A percentile compares a stretch with the other conserved stretches of the same genome.
phyloP scores from a whole-genome alignment of 1,140 invertebrate genomes.

The Sesamia nonagrioides region DNA sequence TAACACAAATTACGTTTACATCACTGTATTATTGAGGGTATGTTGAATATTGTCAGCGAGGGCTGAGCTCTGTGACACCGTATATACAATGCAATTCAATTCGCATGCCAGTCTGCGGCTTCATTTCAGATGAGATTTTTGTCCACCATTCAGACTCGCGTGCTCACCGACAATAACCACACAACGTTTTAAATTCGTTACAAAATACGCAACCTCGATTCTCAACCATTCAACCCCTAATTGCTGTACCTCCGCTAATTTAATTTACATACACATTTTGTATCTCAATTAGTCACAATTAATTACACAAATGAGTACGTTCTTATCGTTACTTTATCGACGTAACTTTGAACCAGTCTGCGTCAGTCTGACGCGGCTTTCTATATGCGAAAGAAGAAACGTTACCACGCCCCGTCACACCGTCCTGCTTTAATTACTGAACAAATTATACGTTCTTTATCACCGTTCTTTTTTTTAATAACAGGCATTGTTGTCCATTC shows the following conservation, averaged over 20 bases:
- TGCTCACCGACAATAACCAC: slow-evolving; percentile 21
- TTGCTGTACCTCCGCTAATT: slow-evolving; percentile 42
- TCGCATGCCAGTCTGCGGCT: slow-evolving; percentile 67
- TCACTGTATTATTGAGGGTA: slow-evolving; percentile 1
- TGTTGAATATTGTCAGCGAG: slow-evolving; percentile 1
- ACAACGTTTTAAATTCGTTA: slow-evolving; percentile 33
- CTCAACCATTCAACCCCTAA: slow-evolving; percentile 23
- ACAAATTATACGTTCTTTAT: slow-evolving; percentile 85
- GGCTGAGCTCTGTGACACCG: slow-evolving; percentile 57
- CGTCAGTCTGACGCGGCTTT: slow-evolving; percentile 57
- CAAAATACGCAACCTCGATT: neutral
- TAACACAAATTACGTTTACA: no score
- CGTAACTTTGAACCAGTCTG: slow-evolving; percentile 65
- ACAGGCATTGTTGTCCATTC: slow-evolving; percentile 84
- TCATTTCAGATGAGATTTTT: slow-evolving; percentile 71
- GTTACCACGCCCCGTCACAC: slow-evolving; percentile 83
- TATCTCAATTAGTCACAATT: slow-evolving; percentile 77
- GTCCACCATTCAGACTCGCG: slow-evolving; percentile 56
- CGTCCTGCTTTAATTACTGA: slow-evolving; percentile 78
- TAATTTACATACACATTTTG: slow-evolving; percentile 58
- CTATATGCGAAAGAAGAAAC: slow-evolving; percentile 80
- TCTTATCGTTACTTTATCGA: slow-evolving; percentile 76
- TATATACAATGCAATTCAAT: slow-evolving; percentile 77
- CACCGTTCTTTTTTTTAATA: slow-evolving; percentile 82
- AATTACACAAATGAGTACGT: slow-evolving; percentile 74